These are phyloP conservation scores for Pyrochroa serraticornis DNA, from an alignment of 2,888 invertebrate species.

Conservation along the genomic window DNA sequence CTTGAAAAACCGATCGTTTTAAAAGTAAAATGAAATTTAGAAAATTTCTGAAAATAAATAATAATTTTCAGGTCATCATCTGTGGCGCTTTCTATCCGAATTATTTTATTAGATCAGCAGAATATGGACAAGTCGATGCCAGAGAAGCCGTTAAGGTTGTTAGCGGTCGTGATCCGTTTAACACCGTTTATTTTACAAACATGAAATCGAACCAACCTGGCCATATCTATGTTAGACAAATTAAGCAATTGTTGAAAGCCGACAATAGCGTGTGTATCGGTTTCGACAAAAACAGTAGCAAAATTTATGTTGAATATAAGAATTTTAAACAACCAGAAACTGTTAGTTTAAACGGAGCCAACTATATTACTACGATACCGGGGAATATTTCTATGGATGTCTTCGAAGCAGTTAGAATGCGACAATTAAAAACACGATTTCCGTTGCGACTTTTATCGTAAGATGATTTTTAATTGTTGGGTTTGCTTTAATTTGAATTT, in stretches of 20 bases:
- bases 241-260: constrained; percentile 64
- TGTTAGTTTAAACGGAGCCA: constrained; percentile 46
- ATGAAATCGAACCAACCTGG: constrained; percentile 71
- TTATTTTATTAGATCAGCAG: constrained; percentile 72
- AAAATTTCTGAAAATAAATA: neutral
- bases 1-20: constrained; percentile 67
- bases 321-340: constrained; percentile 51
- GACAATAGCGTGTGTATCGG: constrained; percentile 61
- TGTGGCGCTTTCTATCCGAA: constrained; percentile 94
- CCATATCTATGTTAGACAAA: constrained; percentile 68
- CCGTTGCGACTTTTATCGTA: constrained; percentile 65
- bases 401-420: constrained; percentile 75
- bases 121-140: constrained; percentile 66
- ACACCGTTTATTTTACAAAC: constrained; percentile 72
- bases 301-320: constrained; percentile 72
- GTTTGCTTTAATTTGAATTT: constrained; percentile 16
- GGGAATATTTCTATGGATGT: constrained; percentile 72
- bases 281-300: constrained; percentile 62
- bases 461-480: constrained; percentile 46
- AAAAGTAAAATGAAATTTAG: constrained; percentile 59
- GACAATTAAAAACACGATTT: constrained; percentile 64
- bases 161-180: constrained; percentile 76
- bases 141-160: constrained; percentile 69
- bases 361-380: constrained; percentile 60
- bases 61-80: constrained; percentile 66